Evolutionary conservation across 2,888 invertebrate species (phyloP), one percentile per base, ranked within the genome.

Genomic region (Acronicta alni): DNA sequence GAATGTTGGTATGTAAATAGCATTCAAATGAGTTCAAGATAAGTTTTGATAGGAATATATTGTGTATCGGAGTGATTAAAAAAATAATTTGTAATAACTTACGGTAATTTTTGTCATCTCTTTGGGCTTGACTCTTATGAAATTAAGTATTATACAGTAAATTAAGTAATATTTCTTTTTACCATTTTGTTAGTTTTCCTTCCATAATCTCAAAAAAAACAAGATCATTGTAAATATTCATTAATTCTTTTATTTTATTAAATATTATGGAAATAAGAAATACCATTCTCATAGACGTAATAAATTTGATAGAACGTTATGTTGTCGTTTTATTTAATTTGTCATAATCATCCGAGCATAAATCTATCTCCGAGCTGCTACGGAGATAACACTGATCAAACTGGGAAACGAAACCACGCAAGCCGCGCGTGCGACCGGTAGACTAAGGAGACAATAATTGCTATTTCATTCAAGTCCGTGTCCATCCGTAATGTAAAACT

Each of bases 61-160:
- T 45, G 16, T 65, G 46, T 51, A 45, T 67, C 35, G 42, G 45
- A 45, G 37, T 53, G 46, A 39, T 45, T 15, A 32, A 60, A 54
- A 57, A 12, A 30, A 47, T 32, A 17, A 14, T 47, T 46, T 63
- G 26, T 63, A 37, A 61, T 12, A 42, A 47, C 55, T 44, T 72
- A 59, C 18, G 17, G 39, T 56, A 57, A 60, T 55, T 57, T 23
- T 45, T 47, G 69, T 75, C 67, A 76, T 87, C 88, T 88, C 88
- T 86, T 87, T 86, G 88, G 88, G 88, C 87, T 86, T 78, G 82
- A 84, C 76, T 74, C 68, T 57, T 80, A 64, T 64, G 64, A 63
- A 73, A 65, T 64, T 80, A 76, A 72, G 71, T 75, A 65, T 62
- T 57, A 67, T 69, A 48, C 38, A 66, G 72, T 77, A 79, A 63